Conservation (phyloP, 1,140 invertebrate species). For the Leptinotarsa texana region DNA sequence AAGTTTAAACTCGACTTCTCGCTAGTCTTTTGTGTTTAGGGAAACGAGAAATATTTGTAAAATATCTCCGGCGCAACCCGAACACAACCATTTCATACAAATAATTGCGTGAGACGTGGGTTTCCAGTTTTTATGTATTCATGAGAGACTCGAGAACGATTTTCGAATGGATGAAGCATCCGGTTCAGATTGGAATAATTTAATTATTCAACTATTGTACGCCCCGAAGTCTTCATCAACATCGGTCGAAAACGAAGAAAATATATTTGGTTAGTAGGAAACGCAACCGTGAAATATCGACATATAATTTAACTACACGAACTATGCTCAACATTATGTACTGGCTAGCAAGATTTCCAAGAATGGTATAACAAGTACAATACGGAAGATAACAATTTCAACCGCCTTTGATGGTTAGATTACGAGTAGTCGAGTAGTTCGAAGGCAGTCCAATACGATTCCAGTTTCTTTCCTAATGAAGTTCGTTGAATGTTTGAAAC, state of each 20-base stretch:
- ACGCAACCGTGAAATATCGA: not conserved
- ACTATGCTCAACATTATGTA: not conserved
- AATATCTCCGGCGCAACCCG: not conserved
- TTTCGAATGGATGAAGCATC: not conserved
- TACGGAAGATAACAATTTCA: too few species aligned
- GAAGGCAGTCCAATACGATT: too few species aligned
- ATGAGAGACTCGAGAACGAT: not conserved
- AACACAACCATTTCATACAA: not conserved
- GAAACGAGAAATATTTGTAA: conserved; percentile 4
- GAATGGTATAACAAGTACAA: not conserved
- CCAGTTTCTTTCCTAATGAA: too few species aligned
- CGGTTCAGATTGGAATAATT: not conserved
- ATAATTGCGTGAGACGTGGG: conserved; percentile 1
- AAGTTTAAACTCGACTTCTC: conserved; percentile 3
- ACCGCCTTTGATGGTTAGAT: too few species aligned
- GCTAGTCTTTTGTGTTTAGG: not conserved
- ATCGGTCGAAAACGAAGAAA: not conserved
- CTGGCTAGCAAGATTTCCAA: not conserved
- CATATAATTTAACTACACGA: not conserved
- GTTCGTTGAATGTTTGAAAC: too few species aligned
- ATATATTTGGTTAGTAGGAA: not conserved
- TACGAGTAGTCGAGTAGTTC: too few species aligned
- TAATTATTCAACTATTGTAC: not conserved
- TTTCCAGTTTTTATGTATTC: conserved; percentile 6
- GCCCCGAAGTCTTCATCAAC: not conserved